phyloP scores from a whole-genome alignment of 2,888 invertebrate genomes.

The Chloroclysta siterata region DNA sequence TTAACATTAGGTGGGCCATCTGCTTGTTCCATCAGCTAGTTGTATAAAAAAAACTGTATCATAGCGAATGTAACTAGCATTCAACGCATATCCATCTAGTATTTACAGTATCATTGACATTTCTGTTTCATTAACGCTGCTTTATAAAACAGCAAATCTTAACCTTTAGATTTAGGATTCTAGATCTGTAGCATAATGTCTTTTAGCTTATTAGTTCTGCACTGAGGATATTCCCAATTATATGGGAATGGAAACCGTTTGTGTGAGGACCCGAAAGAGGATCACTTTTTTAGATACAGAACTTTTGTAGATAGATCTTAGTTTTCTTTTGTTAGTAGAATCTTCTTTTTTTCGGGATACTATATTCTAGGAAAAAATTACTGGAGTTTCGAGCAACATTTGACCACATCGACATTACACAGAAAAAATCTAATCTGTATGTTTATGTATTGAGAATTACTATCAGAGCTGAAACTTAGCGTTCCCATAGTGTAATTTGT shows the following conservation, averaged over 20 bases:
- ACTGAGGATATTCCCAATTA: neutral
- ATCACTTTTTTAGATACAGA: no score
- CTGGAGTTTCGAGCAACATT: no score
- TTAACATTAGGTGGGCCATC: no score
- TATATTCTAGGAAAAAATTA: neutral
- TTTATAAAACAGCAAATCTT: conserved; percentile 1
- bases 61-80: no score
- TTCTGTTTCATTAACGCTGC: neutral
- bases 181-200: conserved; percentile 14
- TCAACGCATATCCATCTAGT: neutral
- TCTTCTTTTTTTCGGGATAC: neutral
- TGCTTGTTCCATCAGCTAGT: no score
- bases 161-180: conserved; percentile 8
- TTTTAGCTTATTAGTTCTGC: conserved; percentile 7
- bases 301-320: neutral
- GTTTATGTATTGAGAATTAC: neutral
- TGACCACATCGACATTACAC: neutral
- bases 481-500: no score
- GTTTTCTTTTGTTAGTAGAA: neutral
- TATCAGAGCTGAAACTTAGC: neutral
- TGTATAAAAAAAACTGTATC: no score
- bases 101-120: neutral
- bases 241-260: neutral
- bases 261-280: no score
- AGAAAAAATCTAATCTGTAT: neutral